These are phyloP conservation scores for Cryptoprocta ferox DNA, from an alignment of 2,797 vertebrate species.

Conservation along the genomic window DNA sequence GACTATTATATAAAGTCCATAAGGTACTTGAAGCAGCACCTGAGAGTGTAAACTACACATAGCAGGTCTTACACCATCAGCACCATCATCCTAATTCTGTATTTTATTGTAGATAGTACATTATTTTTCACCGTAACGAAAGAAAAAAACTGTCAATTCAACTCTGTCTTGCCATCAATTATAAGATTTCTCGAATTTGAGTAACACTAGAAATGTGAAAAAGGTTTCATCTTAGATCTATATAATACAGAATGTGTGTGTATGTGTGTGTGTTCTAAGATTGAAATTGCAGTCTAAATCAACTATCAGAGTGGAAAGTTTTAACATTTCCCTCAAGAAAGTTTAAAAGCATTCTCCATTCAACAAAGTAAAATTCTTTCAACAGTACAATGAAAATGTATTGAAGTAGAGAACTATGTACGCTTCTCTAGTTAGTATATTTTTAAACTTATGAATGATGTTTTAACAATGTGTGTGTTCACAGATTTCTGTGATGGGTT, in stretches of 20 bases:
- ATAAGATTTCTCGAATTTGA: background rate
- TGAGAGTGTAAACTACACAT: background rate
- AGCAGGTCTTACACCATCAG: background rate
- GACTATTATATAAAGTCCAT: background rate
- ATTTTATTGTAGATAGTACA: background rate
- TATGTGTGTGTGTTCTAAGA: background rate
- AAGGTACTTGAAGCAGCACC: background rate
- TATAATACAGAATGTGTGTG: background rate
- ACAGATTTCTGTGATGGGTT: conserved; percentile 40
- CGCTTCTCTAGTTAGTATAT: conserved; percentile 34
- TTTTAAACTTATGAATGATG: conserved; percentile 62
- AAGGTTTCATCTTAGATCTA: background rate
- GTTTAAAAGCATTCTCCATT: conserved; percentile 37
- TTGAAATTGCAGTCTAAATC: background rate
- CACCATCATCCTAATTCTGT: background rate
- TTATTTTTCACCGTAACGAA: background rate
- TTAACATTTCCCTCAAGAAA: conserved; percentile 37
- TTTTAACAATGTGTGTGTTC: conserved; percentile 52
- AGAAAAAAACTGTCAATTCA: background rate
- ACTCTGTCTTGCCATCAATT: background rate
- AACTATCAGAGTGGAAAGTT: conserved; percentile 51
- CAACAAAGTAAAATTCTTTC: conserved; percentile 54
- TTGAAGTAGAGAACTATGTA: background rate
- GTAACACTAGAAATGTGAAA: background rate
- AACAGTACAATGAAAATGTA: conserved; percentile 49